Evolutionary conservation across 2,888 invertebrate genomes (phyloP), one percentile per base, ranked within the genome.

Genomic region (Ophonus ardosiacus): DNA sequence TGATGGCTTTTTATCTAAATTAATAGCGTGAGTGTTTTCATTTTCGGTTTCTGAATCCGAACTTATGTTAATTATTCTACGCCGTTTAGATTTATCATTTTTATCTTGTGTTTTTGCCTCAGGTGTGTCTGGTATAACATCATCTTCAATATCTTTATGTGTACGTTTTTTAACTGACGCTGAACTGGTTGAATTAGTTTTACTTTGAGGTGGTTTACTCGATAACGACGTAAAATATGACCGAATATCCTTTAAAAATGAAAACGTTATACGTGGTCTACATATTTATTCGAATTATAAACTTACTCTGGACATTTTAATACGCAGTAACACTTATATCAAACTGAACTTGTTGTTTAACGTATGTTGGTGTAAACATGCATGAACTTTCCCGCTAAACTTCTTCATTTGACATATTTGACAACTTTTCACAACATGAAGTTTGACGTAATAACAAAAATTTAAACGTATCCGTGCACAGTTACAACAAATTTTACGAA

Each of bases 191-290:
- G 85, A 78, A 61, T 86, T 43, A 57, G 86, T 76, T 15, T 87
- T 86, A 71, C 88, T 86, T 5, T 80, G 83, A 8, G 86, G 85
- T 43, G 86, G 79, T 86, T 90, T 90, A 81, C 90, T 90, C 0
- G 89, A 87, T 1, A 92, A 90, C 40, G 90, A 86, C 84, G 88
- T 88, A 87, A 95, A 94, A 89, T 91, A 95, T 68, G 93, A 93
- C 88, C 95, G 91, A 85, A 95, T 95, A 90, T 95, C 95, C 94
- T 95, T 31, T 88, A 59, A 91, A 92, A 85, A 86, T 85, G 10
- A 13, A 56, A n/a, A 78, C 7, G n/a, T 82, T 56, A 82, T 57
- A 57, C 6, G 31, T 74, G 40, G 31, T 68, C 5, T 31, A 17
- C 24, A 61, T 40, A 17, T 63, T 38, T 57, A 24, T 31, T 59